Percentiles rank a stretch among this genome's conserved stretches.
Conservation (phyloP, 2,113 vertebrate genomes). For the Oenanthe melanoleuca region DNA sequence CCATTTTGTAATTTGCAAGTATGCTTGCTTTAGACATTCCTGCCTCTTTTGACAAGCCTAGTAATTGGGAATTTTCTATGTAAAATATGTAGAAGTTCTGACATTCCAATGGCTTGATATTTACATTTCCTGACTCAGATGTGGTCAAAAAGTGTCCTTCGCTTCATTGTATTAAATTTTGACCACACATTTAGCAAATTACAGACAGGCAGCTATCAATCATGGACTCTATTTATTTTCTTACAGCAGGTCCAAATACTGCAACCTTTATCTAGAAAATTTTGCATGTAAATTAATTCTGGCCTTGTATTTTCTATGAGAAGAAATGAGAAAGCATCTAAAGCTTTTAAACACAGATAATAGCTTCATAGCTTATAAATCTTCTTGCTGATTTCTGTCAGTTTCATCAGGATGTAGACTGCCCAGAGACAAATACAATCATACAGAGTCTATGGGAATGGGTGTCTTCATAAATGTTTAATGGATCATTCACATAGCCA, state of each 20-base stretch:
- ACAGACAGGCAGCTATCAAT: neutral
- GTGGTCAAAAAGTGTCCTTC: neutral
- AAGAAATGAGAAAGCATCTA: neutral
- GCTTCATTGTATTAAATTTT: neutral
- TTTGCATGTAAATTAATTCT: neutral
- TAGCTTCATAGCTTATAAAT: neutral
- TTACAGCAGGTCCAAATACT: neutral
- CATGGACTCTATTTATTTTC: neutral
- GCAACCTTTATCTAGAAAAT: neutral
- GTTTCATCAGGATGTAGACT: neutral
- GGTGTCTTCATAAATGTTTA: neutral
- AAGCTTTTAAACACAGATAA: neutral
- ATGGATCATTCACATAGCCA: neutral
- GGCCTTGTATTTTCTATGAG: neutral
- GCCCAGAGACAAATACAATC: neutral
- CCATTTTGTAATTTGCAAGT: neutral
- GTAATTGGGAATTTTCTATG: neutral
- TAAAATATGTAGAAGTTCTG: neutral
- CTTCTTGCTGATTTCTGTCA: neutral
- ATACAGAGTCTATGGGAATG: neutral
- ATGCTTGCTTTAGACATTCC: neutral
- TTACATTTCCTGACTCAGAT: neutral
- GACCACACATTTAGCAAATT: neutral
- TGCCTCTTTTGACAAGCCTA: neutral
- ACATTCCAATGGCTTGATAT: neutral